A percentile compares a stretch with the other conserved stretches of the same genome.
phyloP scores from a whole-genome alignment of 2,113 vertebrate genomes.

The Paramormyrops kingsleyae region DNA sequence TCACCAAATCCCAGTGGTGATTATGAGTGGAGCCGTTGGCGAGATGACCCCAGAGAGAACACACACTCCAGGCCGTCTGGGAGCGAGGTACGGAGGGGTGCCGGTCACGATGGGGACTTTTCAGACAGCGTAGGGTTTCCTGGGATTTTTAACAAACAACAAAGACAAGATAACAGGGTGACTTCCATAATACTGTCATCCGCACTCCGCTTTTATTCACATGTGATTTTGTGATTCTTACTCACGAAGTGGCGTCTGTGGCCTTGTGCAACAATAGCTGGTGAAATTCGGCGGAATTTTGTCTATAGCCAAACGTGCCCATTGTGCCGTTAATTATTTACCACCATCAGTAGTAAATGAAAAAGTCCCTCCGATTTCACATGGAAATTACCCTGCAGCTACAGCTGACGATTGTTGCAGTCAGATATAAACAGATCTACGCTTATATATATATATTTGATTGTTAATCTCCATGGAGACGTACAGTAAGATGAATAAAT shows the following conservation, averaged over 20 bases:
- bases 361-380: background rate
- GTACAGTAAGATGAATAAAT: background rate
- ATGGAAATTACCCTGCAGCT: background rate
- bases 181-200: conserved; percentile 20
- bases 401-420: background rate
- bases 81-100: conserved; percentile 26
- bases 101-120: conserved; percentile 25
- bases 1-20: conserved; percentile 54
- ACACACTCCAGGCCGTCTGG: conserved; percentile 29
- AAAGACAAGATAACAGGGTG: conserved; percentile 5
- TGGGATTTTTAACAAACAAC: background rate
- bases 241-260: background rate
- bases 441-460: background rate
- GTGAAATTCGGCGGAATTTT: conserved; percentile 10
- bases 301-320: background rate
- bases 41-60: conserved; percentile 45
- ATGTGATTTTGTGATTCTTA: background rate
- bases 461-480: background rate
- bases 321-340: background rate
- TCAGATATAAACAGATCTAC: background rate
- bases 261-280: background rate
- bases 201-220: background rate
- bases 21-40: conserved; percentile 60
- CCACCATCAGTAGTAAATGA: background rate
- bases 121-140: background rate